Evolutionary conservation across 2,888 invertebrate species (phyloP).

Genomic region (Drosophila melanosoma): DNA sequence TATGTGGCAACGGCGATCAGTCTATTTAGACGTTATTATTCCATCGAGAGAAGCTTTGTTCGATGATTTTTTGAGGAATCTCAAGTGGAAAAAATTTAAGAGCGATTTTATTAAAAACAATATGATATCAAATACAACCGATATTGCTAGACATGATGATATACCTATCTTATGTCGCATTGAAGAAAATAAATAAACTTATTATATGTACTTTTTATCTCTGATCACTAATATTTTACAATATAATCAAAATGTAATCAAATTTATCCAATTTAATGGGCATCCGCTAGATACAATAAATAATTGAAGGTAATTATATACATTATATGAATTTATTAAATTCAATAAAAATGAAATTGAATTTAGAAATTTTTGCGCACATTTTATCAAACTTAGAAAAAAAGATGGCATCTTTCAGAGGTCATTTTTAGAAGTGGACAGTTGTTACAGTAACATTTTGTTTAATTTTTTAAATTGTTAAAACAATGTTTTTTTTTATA

Average conservation of each 20-base stretch:
- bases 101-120: slow-evolving; percentile 63
- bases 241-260: too few relatives aligned
- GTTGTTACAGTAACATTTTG: background rate
- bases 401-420: too few relatives aligned
- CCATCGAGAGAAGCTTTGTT: slow-evolving; percentile 82
- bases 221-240: background rate
- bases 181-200: slow-evolving; percentile 65
- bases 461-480: too few relatives aligned
- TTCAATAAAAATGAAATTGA: too few relatives aligned
- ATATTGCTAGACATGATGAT: slow-evolving; percentile 76
- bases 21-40: slow-evolving; percentile 80
- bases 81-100: slow-evolving; percentile 82
- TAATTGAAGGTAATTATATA: too few relatives aligned
- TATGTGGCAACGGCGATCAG: slow-evolving; percentile 82
- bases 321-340: too few relatives aligned
- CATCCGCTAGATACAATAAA: too few relatives aligned
- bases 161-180: slow-evolving; percentile 84
- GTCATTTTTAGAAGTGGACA: background rate
- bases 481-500: too few relatives aligned
- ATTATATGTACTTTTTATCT: background rate
- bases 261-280: too few relatives aligned
- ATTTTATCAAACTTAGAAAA: too few relatives aligned
- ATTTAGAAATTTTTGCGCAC: too few relatives aligned
- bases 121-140: slow-evolving; percentile 48
- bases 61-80: slow-evolving; percentile 74